Evolutionary conservation across 2,888 invertebrate species (phyloP).

Genomic region (Melieria omissa): DNA sequence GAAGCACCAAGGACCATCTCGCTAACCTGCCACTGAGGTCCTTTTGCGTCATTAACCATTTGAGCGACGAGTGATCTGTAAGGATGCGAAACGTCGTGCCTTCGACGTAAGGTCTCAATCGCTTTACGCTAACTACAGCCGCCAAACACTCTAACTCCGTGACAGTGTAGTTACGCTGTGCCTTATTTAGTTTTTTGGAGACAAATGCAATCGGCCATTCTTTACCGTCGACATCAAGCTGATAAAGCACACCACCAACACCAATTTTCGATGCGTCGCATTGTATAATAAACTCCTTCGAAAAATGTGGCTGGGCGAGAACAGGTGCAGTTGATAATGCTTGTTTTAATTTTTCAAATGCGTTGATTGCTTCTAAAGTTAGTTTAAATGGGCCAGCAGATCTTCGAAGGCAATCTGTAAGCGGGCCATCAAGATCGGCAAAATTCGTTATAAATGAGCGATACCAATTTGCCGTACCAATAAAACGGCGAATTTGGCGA

Average conservation of each 20-base stretch:
- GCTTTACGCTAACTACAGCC: constrained; percentile 33
- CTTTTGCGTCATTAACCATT: constrained; percentile 50
- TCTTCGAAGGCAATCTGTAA: neutral
- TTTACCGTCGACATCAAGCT: neutral
- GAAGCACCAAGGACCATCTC: constrained; percentile 46
- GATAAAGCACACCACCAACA: neutral
- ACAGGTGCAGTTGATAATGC: neutral
- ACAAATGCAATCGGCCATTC: neutral
- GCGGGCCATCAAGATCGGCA: neutral
- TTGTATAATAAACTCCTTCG: neutral
- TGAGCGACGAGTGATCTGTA: constrained; percentile 49
- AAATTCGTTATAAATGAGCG: too few species aligned
- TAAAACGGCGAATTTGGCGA: neutral
- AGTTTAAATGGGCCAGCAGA: neutral
- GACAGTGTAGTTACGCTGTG: constrained; percentile 32
- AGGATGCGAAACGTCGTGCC: constrained; percentile 44
- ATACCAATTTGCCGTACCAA: neutral
- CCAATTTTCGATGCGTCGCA: constrained; percentile 6
- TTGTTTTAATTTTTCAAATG: neutral
- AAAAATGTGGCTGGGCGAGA: neutral
- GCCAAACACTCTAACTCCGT: constrained; percentile 37
- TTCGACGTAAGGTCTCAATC: constrained; percentile 40
- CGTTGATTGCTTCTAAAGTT: neutral
- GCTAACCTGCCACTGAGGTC: constrained; percentile 49
- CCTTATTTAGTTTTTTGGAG: constrained; percentile 44